phyloP scores from a whole-genome alignment of 2,797 vertebrate genomes.

The Lepus townsendii region DNA sequence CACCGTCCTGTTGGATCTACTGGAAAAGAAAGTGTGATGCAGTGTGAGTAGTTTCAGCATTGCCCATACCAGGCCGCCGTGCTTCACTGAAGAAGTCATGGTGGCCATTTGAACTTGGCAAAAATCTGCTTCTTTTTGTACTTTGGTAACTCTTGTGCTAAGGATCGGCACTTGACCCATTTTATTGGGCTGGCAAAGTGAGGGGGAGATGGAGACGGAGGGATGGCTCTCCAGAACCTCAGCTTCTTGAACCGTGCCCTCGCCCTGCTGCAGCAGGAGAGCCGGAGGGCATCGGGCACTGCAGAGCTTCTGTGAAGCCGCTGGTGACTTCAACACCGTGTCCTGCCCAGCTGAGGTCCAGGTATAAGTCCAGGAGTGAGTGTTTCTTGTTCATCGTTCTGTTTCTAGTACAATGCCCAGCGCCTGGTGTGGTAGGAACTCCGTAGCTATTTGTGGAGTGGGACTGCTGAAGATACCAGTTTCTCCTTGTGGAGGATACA shows the following conservation, averaged over 20 bases:
- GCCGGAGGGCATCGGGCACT: neutral
- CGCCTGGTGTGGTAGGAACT: neutral
- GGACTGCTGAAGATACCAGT: neutral
- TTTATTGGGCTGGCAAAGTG: neutral
- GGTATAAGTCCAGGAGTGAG: neutral
- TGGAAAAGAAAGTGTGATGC: neutral
- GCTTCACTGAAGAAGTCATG: neutral
- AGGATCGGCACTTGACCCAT: neutral
- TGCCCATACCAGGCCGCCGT: neutral
- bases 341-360: neutral
- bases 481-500: neutral
- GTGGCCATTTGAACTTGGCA: neutral
- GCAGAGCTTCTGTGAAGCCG: neutral
- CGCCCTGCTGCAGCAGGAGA: fast-evolving
- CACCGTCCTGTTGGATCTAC: neutral
- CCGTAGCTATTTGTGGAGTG: neutral
- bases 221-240: neutral
- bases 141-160: neutral
- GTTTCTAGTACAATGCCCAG: neutral
- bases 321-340: neutral
- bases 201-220: neutral
- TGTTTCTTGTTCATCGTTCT: neutral
- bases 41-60: neutral
- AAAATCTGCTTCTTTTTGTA: neutral
- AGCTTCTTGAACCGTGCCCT: neutral